Base-by-base conservation (phyloP, 2,113 vertebrate species). In the Nothoprocta pentlandii region DNA sequence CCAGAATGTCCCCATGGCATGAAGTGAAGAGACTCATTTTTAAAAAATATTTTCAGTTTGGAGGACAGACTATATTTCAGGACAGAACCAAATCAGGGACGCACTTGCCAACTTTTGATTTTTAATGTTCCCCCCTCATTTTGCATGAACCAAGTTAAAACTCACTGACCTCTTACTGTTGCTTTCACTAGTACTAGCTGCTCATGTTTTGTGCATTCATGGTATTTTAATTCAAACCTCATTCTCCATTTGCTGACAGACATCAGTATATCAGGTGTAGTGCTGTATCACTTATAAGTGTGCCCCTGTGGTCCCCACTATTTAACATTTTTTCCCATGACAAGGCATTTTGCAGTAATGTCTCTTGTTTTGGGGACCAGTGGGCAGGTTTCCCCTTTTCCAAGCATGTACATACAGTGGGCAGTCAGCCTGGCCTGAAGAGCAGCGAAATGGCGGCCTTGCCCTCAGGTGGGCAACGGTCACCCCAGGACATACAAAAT, bases 1-100 rank as follows among this genome's bases (percentile, higher is more conserved):
- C 42, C 42, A 12, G 49, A n/a, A 13, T 25, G 22, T 5, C 36
- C 36, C 34, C 21, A 2, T 2, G 12, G 32, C 56, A 8, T 22
- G 8, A 3, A 16, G 17, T 3, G 56, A 15, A 49, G 4, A 9
- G 49, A 16, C 9, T 56, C 5, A 39, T 32, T 20, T 46, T 34
- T 47, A 7, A 32, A 32, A 14, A 39, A 2, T 51, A 8, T 0
- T 19, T 42, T 11, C 47, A 11, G 2, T 5, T 0, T 6, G 47
- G 12, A 23, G 34, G 5, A 2, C 21, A 3, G 6, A 12, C 2
- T 5, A 7, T 26, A 12, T 58, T 32, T 32, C 54, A 58, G 54
- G 54, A 58, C 54, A 58, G 28, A 30, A 58, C 54, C 30, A 58
- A 58, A 17, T 58, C 54, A 58, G 49, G 17, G 28, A 30, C 30